Base-by-base conservation (phyloP, 2,888 invertebrate species). In the Dermolepida albohirtum region DNA sequence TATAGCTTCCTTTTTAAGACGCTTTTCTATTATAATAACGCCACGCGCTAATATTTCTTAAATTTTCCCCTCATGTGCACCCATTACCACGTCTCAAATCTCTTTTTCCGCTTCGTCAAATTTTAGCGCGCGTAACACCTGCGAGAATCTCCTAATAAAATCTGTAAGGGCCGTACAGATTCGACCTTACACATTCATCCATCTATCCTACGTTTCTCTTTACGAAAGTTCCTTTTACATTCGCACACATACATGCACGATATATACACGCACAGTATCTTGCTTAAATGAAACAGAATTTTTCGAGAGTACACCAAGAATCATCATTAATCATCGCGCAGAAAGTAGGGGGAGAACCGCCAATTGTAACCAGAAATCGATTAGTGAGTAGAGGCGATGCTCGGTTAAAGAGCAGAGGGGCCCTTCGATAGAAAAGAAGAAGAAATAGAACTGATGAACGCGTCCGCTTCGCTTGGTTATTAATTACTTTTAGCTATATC, bases 321-420 rank as follows among this genome's bases (percentile, higher is more conserved):
- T 34, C 71, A 78, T 78, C 81, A 81, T 81, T 79, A 81, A 81
- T 81, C 81, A 80, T 76, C 34, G 34, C 34, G 10, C 34, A 7
- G 34, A 10, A 63, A 72, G 59, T 17, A 14, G 44, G 29, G 47
- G 47, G 47, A 1, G 17, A 17, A 47, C 59, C 29, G 14, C 76
- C 77, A 78, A 79, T 79, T 78, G 79, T 80, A 77, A 59, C 8
- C 75, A 76, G 78, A 79, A 79, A 81, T 81, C 80, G 81, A 81
- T 81, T 81, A 80, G 78, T 76, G 75, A 74, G 74, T 11, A 27
- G 43, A 29, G 6, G 34, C 2, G 34, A 34, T 34, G 34, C 34
- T 34, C 22, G 22, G 22, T 22, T 22, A 22, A 22, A 10, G 10
- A 34, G 34, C 10, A 10, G 6, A 34, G 34, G 34, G 10, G 8